Base-by-base conservation (phyloP, 1,140 invertebrate genomes). In the Zaprionus nigranus region DNA sequence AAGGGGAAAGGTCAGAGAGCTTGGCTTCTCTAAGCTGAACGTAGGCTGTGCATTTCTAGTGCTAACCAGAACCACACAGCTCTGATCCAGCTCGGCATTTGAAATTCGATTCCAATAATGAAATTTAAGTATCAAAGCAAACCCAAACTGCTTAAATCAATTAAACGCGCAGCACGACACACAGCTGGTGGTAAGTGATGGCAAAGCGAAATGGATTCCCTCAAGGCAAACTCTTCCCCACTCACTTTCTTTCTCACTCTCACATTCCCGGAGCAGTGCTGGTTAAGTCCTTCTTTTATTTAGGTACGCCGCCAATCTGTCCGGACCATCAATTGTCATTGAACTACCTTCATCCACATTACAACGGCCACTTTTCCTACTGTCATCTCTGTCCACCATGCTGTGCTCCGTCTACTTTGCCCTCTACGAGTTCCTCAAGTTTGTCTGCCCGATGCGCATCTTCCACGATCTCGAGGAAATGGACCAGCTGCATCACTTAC, bases 81-180 rank as follows among this genome's bases (percentile, higher is more conserved):
- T 24, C 12, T 43, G 36, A 46, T 11, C 30, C 38, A 30, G 38
- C 17, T 13, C 20, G 26, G 22, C 38, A 34, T 62, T 72, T 54
- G 72, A 74, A 87, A 87, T 60, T 69, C 34, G 46, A 70, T 57
- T 68, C 66, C 24, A 59, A 64, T 79, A 72, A 88, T 87, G 83
- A 88, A 87, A 84, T 87, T 87, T 49, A 88, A 88, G 84, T 88
- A 88, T 81, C 81, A 87, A 75, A 87, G 68, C 58, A 78, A 88
- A 78, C 63, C 61, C 57, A 73, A 61, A n/a, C 26, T 62, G n/a
- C 34, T 64, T 43, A 77, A 84, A 82, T 62, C 68, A 83, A 75
- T 87, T 73, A 88, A 84, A 78, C 67, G 51, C 40, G 61, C 69
- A 7, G 38, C 78, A 43, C 40, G 56, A 58, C 30, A 26, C 17